Base-by-base conservation (phyloP, 2,888 invertebrate genomes). In the Ophion costatus region DNA sequence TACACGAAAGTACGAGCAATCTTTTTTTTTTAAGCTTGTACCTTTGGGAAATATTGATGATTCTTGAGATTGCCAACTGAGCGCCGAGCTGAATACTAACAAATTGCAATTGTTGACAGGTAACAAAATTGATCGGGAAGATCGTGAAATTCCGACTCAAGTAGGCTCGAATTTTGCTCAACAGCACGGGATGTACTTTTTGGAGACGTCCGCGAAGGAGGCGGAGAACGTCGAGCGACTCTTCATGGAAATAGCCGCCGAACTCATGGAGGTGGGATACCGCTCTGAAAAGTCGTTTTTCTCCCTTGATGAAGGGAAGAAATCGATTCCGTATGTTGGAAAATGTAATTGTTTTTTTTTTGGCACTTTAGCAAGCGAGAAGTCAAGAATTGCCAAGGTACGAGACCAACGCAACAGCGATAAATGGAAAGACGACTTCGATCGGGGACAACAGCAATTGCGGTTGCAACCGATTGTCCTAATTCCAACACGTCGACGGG, bases 201-300 rank as follows among this genome's bases (percentile, higher is more conserved):
- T 99, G 89, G 99, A 99, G 95, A 99, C 99, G 0, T 99, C 99
- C 0, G 99, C 99, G 0, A 98, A 99, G 93, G 98, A 99, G 94
- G 98, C 99, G 1, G 99, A 99, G 91, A 99, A 99, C 94, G 99
- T 99, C 4, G 99, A 99, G 93, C 96, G 97, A 92, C 95, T 99
- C 83, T 99, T 99, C 94, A 97, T 98, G 96, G 98, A 99, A 94
- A 99, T 99, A 90, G 99, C 99, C 86, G 97, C 97, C 87, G 98
- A 97, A 94, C 95, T 98, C 75, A 98, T 98, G 96, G 98, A 98
- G 96, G 96, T 96, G 94, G 92, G 85, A 11, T 0, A 9, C 14
- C 1, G 11, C 51, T 42, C 64, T 9, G 42, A 45, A 67, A 38
- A 73, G 17, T 71, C 22, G 24, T 33, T 6, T 38, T 7, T 22